phyloP scores from a whole-genome alignment of 2,113 vertebrate genomes.

The Coturnix japonica region DNA sequence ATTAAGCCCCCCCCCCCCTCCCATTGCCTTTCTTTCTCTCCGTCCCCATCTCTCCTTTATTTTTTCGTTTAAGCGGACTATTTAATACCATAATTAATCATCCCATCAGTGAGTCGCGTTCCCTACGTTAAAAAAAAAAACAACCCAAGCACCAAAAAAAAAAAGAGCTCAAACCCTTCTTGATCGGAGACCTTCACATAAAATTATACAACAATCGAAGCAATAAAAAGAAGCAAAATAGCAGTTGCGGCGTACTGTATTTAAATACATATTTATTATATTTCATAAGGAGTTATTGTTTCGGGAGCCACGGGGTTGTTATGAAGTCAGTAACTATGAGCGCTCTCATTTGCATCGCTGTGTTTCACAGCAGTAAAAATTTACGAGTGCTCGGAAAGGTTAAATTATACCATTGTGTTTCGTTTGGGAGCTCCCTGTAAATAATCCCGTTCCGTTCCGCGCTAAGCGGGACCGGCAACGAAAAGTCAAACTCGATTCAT shows the following conservation, averaged over 20 bases:
- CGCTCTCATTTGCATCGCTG: slow-evolving; percentile 75
- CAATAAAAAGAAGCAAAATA: slow-evolving; percentile 78
- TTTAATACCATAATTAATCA: slow-evolving; percentile 87
- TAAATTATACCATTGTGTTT: slow-evolving; percentile 85
- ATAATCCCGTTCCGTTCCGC: slow-evolving; percentile 68
- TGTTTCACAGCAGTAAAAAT: slow-evolving; percentile 82
- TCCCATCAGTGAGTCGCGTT: slow-evolving; percentile 77
- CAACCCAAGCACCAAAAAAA: no score
- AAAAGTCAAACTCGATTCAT: slow-evolving; percentile 74
- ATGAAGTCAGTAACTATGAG: slow-evolving; percentile 75
- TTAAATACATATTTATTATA: slow-evolving; percentile 85
- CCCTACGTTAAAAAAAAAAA: slow-evolving; percentile 16
- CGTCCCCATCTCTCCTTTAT: no score
- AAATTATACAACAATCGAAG: slow-evolving; percentile 81
- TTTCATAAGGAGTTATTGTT: slow-evolving; percentile 85
- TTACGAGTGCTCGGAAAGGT: slow-evolving; percentile 83
- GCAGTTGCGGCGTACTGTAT: slow-evolving; percentile 77
- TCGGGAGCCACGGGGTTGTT: slow-evolving; percentile 77
- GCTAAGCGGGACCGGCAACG: not conserved
- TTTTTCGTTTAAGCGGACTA: slow-evolving; percentile 74
- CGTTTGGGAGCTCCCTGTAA: slow-evolving; percentile 79
- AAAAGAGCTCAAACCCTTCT: not conserved
- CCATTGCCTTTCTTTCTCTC: not conserved
- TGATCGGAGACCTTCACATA: slow-evolving; percentile 78
- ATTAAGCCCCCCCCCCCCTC: not conserved